Evolutionary conservation across 2,113 vertebrate genomes (phyloP).

Genomic region (Suricata suricatta): DNA sequence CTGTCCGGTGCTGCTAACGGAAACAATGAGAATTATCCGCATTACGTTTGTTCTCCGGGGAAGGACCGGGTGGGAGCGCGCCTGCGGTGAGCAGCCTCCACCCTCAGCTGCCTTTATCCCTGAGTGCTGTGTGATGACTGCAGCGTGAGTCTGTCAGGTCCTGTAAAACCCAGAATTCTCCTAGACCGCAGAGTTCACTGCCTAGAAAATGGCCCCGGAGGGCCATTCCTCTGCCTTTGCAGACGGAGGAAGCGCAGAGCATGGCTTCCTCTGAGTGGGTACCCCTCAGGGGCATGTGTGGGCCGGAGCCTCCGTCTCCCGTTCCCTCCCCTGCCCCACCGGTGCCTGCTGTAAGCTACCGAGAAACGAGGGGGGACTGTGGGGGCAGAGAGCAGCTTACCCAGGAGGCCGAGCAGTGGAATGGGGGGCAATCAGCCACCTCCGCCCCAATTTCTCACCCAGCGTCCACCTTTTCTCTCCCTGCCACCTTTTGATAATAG

Average conservation of each 20-base stretch:
- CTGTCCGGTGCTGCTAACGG: not conserved
- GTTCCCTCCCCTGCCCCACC: fast-evolving
- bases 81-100: not conserved
- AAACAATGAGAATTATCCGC: not conserved
- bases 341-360: not conserved
- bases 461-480: not conserved
- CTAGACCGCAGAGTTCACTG: not conserved
- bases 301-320: not conserved
- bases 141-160: not conserved
- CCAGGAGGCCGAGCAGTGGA: fast-evolving
- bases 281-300: fast-evolving
- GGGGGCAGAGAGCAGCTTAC: not conserved
- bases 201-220: not conserved
- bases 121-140: not conserved
- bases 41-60: not conserved
- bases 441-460: not conserved
- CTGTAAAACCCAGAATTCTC: not conserved
- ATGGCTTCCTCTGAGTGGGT: not conserved
- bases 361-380: not conserved
- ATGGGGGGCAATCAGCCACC: not conserved
- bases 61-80: not conserved
- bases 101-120: not conserved
- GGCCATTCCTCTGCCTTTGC: not conserved
- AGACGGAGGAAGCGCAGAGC: not conserved
- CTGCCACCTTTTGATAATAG: not conserved